These are phyloP conservation scores for Ceratina calcarata DNA, from an alignment of 1,140 invertebrate species.

Conservation along the genomic window DNA sequence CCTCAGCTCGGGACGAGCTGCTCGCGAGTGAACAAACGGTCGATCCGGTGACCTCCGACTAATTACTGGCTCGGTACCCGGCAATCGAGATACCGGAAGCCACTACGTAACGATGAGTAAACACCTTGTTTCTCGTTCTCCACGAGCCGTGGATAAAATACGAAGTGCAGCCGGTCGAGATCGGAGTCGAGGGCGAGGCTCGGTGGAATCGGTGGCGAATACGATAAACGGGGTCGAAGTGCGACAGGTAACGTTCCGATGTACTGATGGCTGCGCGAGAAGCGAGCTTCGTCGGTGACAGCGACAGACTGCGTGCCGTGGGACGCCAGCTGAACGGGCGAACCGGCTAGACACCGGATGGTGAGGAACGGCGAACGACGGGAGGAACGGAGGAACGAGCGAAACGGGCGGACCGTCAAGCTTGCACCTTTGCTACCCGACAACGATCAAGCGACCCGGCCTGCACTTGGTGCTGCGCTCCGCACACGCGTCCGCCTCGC, in stretches of 20 bases:
- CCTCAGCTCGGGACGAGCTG: neutral
- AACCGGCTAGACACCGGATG: constrained; percentile 1
- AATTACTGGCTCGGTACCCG: no score
- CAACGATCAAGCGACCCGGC: constrained; percentile 35
- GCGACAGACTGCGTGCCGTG: constrained; percentile 48
- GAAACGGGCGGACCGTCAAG: constrained; percentile 41
- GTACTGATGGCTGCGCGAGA: neutral
- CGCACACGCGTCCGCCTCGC: constrained; percentile 57
- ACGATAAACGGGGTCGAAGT: no score
- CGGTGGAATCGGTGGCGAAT: no score
- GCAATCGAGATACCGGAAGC: no score
- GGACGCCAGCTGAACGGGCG: constrained; percentile 33
- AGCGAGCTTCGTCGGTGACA: constrained; percentile 33
- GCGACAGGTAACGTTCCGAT: no score
- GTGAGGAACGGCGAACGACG: constrained; percentile 4
- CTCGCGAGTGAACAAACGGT: no score
- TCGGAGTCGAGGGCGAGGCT: no score
- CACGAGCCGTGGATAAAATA: no score
- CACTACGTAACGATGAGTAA: no score
- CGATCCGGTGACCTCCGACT: no score
- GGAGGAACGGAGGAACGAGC: constrained; percentile 24
- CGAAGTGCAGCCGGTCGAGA: no score
- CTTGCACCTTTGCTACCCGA: constrained; percentile 27
- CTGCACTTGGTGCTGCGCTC: constrained; percentile 55
- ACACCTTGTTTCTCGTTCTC: no score